Base-by-base conservation (phyloP, 2,113 vertebrate genomes). In the Ciconia boyciana region DNA sequence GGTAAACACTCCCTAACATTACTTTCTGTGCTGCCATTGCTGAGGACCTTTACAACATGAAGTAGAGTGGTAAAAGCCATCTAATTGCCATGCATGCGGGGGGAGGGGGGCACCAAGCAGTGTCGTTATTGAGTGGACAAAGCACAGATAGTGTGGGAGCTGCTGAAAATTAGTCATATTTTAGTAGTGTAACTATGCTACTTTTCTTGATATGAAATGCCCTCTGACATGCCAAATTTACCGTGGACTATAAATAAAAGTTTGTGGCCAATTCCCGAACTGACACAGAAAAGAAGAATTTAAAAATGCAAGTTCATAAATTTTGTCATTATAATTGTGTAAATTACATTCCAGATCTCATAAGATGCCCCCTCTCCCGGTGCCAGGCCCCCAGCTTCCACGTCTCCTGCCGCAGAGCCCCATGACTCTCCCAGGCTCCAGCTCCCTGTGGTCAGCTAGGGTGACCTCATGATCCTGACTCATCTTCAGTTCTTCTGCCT, bases 401-500 rank as follows among this genome's bases (percentile, higher is more conserved):
- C 1, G 0, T 51, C 28, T 86, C 34, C n/a, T 79, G 66, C 61
- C 9, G 19, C 34, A 11, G 17, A 92, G 15, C 14, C 36, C 41
- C 18, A 11, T 52, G 74, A 85, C 70, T 94, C 36, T 87, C 62
- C 49, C 57, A 82, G 65, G 18, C 41, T 83, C 58, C 32, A 29
- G 75, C 62, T 80, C 64, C 36, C 43, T 81, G 62, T 36, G 65
- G 66, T 82, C 75, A 90, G 51, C 70, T 54, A 62, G 57, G 66
- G 70, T 86, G 79, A 88, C 24, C 79, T 94, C 64, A 83, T n/a
- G 77, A 44, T 57, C 49, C 79, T 94, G 66, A 92, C 43, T 86
- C 74, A 96, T 83, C 44, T 65, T 61, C 82, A 88, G 66, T 70
- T 90, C 94, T 93, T 71, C 90, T 83, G 78, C 54, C 71, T 95